A percentile compares a stretch with the other conserved stretches of the same genome.
phyloP scores from a whole-genome alignment of 2,113 vertebrate species.

The Axis porcinus region DNA sequence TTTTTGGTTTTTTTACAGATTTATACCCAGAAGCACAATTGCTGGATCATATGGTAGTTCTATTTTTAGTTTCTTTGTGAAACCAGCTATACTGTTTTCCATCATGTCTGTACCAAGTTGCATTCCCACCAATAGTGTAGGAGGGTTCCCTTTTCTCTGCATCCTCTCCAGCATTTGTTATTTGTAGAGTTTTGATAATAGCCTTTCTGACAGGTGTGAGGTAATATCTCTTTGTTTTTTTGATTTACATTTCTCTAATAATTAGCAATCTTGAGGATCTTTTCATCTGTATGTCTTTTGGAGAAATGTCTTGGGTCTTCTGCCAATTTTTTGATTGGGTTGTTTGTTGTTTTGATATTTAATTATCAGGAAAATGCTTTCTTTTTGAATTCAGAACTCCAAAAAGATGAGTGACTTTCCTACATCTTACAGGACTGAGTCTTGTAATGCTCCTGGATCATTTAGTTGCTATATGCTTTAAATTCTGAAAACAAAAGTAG shows the following conservation, averaged over 20 bases:
- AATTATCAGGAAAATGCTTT: not conserved
- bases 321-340: not conserved
- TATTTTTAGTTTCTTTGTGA: not conserved
- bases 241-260: not conserved
- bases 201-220: not conserved
- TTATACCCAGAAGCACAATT: not conserved
- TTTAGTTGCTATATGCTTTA: not conserved
- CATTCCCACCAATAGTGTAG: not conserved
- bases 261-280: not conserved
- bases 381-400: not conserved
- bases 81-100: not conserved
- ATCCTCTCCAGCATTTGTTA: not conserved
- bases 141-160: not conserved
- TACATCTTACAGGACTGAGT: not conserved
- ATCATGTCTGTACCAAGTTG: not conserved
- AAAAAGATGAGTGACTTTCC: not conserved
- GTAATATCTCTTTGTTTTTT: not conserved
- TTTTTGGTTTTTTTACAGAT: not conserved
- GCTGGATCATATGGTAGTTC: not conserved
- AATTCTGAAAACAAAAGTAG: not conserved
- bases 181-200: not conserved
- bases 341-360: not conserved
- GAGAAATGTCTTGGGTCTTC: not conserved
- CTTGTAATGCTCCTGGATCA: not conserved
- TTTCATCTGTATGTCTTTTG: not conserved